Percentiles rank a stretch among this genome's conserved stretches.
Evolutionary conservation across 2,113 vertebrate genomes (phyloP).

Genomic region (Oreotrochilus melanogaster): DNA sequence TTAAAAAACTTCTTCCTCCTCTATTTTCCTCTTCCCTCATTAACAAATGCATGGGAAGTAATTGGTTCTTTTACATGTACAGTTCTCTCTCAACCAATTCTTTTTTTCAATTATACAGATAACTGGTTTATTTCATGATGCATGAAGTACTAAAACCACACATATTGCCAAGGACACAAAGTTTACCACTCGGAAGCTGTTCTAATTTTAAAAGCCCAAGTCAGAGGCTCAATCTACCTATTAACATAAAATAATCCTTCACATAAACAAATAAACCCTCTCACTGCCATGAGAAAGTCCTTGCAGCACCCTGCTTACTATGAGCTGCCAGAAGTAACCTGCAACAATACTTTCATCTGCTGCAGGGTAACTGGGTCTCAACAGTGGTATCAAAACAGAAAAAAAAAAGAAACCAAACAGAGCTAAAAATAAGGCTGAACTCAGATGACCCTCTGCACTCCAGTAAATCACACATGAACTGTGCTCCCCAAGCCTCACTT

Average conservation of each 20-base stretch:
- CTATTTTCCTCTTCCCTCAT: neutral
- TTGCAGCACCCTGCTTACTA: neutral
- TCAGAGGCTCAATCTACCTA: neutral
- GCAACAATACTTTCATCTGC: neutral
- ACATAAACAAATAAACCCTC: neutral
- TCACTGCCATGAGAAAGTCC: neutral
- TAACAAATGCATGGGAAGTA: neutral
- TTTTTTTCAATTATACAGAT: neutral
- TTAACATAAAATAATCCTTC: neutral
- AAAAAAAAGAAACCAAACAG: neutral
- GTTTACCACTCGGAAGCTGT: neutral
- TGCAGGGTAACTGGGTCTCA: neutral
- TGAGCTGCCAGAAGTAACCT: neutral
- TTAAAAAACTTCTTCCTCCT: neutral
- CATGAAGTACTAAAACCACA: neutral
- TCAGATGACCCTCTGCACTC: constrained; percentile 41
- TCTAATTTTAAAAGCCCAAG: neutral
- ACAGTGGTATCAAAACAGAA: neutral
- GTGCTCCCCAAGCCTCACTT: neutral
- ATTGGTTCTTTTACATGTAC: neutral
- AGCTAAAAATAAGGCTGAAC: constrained; percentile 64
- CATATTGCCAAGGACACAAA: neutral
- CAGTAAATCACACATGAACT: constrained; percentile 47
- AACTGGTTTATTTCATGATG: neutral
- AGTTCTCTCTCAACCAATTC: neutral